phyloP scores from a whole-genome alignment of 1,140 invertebrate genomes.

The Drosophila paulistorum region DNA sequence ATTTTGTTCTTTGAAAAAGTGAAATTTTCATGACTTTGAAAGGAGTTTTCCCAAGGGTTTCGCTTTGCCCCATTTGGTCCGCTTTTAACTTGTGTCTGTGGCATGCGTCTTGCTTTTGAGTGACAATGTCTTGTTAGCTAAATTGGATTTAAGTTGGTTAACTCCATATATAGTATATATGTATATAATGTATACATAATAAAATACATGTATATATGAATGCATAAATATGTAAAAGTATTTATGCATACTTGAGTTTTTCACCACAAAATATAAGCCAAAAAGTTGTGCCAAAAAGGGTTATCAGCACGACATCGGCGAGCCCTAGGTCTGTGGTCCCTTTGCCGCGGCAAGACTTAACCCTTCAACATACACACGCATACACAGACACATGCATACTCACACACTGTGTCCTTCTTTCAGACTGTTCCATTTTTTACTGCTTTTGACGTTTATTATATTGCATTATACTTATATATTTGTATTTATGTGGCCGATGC shows the following conservation, averaged over 20 bases:
- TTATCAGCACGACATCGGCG: constrained; percentile 60
- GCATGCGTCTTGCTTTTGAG: constrained; percentile 35
- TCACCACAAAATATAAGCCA: constrained; percentile 25
- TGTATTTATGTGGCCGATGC: constrained; percentile 65
- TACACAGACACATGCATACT: neutral
- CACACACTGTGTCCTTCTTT: constrained; percentile 17
- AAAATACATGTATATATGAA: constrained; percentile 23
- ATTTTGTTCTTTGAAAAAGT: neutral
- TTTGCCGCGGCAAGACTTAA: constrained; percentile 27
- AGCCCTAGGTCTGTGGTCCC: constrained; percentile 15
- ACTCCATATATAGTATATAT: constrained; percentile 28
- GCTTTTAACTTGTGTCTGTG: constrained; percentile 18
- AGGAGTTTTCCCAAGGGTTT: constrained; percentile 42
- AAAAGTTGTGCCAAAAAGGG: constrained; percentile 62
- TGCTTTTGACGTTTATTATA: constrained; percentile 78
- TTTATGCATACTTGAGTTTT: constrained; percentile 40
- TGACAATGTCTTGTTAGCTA: constrained; percentile 69
- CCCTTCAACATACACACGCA: constrained; percentile 27
- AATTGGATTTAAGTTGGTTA: constrained; percentile 71
- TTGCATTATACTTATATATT: constrained; percentile 72
- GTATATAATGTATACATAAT: constrained; percentile 20
- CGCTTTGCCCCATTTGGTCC: neutral
- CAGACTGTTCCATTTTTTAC: constrained; percentile 40
- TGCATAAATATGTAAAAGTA: constrained; percentile 25
- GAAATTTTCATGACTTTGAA: constrained; percentile 3